Evolutionary conservation across 2,113 vertebrate genomes (phyloP).

Genomic region (Struthio camelus): DNA sequence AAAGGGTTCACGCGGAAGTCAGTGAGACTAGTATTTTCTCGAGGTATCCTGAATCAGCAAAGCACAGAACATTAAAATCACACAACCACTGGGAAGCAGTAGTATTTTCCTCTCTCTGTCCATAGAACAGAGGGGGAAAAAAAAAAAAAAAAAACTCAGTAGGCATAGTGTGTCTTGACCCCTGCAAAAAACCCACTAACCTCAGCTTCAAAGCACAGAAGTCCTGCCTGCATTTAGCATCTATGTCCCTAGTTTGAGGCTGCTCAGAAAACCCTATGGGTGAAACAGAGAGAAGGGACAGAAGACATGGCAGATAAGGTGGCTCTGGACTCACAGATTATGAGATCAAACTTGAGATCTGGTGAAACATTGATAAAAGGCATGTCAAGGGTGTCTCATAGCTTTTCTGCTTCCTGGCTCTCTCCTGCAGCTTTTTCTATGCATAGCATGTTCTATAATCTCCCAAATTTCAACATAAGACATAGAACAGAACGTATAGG

Average conservation of each 20-base stretch:
- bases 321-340: not conserved
- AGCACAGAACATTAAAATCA: not conserved
- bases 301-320: not conserved
- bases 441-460: not conserved
- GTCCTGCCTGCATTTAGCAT: not conserved
- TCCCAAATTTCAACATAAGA: not conserved
- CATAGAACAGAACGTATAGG: not conserved
- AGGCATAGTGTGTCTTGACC: not conserved
- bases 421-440: not conserved
- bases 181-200: not conserved
- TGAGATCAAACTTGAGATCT: not conserved
- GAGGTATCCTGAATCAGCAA: not conserved
- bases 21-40: not conserved
- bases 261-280: not conserved
- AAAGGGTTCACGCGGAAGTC: not conserved
- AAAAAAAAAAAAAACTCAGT: not conserved
- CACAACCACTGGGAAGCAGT: not conserved
- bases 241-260: not conserved
- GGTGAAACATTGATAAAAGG: not conserved
- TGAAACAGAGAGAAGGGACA: not conserved
- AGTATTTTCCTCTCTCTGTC: not conserved
- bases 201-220: not conserved
- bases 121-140: not conserved
- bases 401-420: not conserved
- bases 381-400: not conserved